These are phyloP conservation scores for Nephrotoma appendiculata DNA, from an alignment of 2,888 invertebrate genomes.

Conservation along the genomic window DNA sequence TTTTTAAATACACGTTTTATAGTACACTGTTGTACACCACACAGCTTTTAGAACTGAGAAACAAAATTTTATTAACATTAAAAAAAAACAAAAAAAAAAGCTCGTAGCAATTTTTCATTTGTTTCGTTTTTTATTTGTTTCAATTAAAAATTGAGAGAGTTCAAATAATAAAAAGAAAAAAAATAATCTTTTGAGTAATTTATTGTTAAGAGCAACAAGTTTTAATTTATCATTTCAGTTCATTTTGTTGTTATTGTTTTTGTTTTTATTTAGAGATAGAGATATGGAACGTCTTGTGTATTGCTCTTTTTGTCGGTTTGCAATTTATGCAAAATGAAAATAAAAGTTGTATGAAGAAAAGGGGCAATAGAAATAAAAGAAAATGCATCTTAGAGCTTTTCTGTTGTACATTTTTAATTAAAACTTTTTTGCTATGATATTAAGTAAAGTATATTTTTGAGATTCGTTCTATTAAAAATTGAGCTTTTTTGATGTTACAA, in stretches of 20 bases:
- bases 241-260: not conserved
- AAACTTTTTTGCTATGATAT: too few species aligned
- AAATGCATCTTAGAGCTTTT: too few species aligned
- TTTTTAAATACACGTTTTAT: not conserved
- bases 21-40: not conserved
- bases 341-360: not conserved
- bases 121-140: not conserved
- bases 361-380: not conserved
- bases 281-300: not conserved
- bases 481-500: too few species aligned
- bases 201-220: not conserved
- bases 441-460: too few species aligned
- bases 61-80: not conserved
- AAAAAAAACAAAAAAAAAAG: not conserved
- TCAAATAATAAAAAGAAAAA: not conserved
- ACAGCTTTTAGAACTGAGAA: not conserved
- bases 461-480: too few species aligned
- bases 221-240: not conserved
- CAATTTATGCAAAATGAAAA: not conserved
- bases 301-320: not conserved
- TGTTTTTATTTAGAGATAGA: not conserved
- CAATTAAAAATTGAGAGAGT: not conserved
- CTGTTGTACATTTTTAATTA: not conserved
- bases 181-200: conserved; percentile 2
- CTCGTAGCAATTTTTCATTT: not conserved